These are phyloP conservation scores for Hyla sarda DNA, from an alignment of 2,113 vertebrate species.

Conservation along the genomic window DNA sequence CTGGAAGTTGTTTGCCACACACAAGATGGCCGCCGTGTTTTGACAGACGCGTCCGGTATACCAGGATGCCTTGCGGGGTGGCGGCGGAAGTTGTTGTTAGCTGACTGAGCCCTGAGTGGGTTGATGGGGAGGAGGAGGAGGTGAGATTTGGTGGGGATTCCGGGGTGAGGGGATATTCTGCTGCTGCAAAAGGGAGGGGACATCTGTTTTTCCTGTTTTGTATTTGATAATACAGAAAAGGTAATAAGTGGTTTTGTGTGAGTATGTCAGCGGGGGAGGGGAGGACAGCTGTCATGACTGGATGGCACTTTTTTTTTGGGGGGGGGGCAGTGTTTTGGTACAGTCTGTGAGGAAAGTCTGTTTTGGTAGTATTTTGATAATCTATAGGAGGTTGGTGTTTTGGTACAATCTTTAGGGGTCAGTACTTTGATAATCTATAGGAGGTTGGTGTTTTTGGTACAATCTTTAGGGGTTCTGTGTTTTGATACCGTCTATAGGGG, in stretches of 20 bases:
- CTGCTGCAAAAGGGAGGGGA: neutral
- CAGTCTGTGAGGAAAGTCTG: too few relatives aligned
- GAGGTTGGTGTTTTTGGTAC: too few relatives aligned
- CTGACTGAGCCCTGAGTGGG: neutral
- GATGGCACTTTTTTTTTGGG: too few relatives aligned
- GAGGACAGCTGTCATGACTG: too few relatives aligned
- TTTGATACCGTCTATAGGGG: too few relatives aligned
- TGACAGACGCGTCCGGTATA: neutral
- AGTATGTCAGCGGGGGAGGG: neutral
- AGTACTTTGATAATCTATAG: neutral
- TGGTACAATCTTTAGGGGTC: too few relatives aligned
- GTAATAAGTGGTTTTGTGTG: too few relatives aligned
- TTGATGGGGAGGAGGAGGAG: constrained; percentile 20
- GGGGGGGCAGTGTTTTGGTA: too few relatives aligned
- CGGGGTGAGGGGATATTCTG: neutral
- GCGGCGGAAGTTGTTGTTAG: constrained; percentile 18
- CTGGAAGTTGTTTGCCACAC: neutral
- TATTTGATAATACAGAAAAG: too few relatives aligned
- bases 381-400: too few relatives aligned
- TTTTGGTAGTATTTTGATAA: too few relatives aligned
- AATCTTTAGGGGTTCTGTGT: too few relatives aligned
- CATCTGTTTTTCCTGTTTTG: neutral
- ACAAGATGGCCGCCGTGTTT: constrained; percentile 22
- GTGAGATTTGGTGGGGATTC: neutral
- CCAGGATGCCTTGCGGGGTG: neutral